These are phyloP conservation scores for Adineta ricciae DNA, from an alignment of 2,888 invertebrate species.

Conservation along the genomic window DNA sequence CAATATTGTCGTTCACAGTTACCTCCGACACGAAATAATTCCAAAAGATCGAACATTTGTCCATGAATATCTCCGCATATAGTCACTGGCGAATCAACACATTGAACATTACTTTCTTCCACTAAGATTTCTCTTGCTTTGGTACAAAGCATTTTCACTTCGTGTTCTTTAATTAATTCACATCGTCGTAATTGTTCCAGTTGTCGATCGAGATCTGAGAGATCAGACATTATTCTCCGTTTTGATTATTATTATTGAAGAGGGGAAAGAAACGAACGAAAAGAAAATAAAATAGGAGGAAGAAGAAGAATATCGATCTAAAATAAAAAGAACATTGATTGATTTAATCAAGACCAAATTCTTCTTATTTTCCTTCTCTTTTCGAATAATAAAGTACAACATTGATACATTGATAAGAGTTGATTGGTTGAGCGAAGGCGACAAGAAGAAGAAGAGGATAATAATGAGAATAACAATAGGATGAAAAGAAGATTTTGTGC, in stretches of 20 bases:
- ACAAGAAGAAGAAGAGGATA: background rate
- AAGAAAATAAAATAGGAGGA: too few relatives aligned
- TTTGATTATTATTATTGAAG: background rate
- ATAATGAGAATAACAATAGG: background rate
- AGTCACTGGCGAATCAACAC: conserved; percentile 96
- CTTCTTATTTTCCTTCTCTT: background rate
- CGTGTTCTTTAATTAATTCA: conserved; percentile 86
- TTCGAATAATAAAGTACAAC: background rate
- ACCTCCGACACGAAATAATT: conserved; percentile 32
- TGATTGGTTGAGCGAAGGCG: background rate
- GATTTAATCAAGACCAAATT: background rate
- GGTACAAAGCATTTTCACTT: conserved; percentile 93
- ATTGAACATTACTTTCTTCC: conserved; percentile 97
- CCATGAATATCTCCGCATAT: conserved; percentile 46
- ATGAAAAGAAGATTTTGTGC: background rate
- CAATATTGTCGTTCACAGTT: background rate
- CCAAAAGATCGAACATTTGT: conserved; percentile 33
- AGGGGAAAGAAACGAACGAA: background rate
- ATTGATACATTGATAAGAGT: background rate
- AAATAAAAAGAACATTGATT: background rate
- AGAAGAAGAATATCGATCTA: background rate
- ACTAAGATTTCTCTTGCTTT: conserved; percentile 97
- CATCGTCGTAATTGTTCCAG: conserved; percentile 94
- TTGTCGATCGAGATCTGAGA: conserved; percentile 56
- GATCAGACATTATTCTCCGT: background rate